Base-by-base conservation (phyloP, 1,140 invertebrate genomes). In the Achroia grisella region DNA sequence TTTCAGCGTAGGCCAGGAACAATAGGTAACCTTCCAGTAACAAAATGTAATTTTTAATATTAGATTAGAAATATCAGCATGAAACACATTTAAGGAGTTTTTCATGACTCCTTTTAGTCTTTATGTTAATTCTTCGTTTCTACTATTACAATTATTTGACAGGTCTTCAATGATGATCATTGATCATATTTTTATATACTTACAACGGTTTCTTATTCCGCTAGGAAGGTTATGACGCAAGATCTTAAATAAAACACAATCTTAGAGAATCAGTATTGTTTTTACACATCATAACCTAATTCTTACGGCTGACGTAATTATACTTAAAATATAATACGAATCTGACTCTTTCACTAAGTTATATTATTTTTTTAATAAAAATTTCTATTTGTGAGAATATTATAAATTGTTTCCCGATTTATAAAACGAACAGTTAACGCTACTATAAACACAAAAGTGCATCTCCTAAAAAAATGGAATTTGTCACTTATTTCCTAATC, bases 261-360 rank as follows among this genome's bases (percentile, higher is more conserved):
- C 50, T 44, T 71, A 71, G 68, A 81, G 79, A 81, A 83, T 78
- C 71, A 67, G 67, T 81, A 67, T 75, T 77, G 63, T 76, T 75
- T 81, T 79, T 81, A 83, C 66, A 79, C 71, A 74, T 67, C 68
- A 66, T 81, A 73, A 63, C 63, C 71, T 74, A 77, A 58, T 71
- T 63, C 67, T 76, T 73, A 75, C 56, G 75, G 58, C 59, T 68
- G 62, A 71, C 53, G 64, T 60, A 54, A 60, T 65, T 74, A 80
- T 65, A 58, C 65, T 80, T 79, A 79, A 76, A 74, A 79, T 70
- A 76, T 65, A 76, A 79, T 80, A 83, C 67, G 77, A 78, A 74
- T 78, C 71, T 71, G 74, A 77, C 79, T 83, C 65, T 72, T 67
- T 71, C 59, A 41, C 61, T 75, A 75, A 56, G 51, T 55, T 76